Percentiles rank a stretch among this genome's conserved stretches.
These are phyloP conservation scores for Cotesia vestalis DNA, from an alignment of 1,140 invertebrate species.

Conservation along the genomic window DNA sequence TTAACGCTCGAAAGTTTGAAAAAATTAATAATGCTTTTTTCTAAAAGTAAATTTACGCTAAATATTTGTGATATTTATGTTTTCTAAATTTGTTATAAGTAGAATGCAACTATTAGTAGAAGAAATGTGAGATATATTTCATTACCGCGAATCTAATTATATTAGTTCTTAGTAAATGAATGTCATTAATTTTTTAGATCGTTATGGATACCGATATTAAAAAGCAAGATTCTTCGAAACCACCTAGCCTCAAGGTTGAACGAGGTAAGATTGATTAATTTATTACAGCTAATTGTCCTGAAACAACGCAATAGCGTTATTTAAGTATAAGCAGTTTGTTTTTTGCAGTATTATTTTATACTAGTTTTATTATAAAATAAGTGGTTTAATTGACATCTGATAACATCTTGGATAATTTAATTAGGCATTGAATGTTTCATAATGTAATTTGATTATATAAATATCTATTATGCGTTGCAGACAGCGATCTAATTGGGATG, in stretches of 20 bases:
- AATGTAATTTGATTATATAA: conserved; percentile 8
- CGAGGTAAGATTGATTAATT: conserved; percentile 15
- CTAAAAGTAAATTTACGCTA: no score
- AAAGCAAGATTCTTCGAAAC: conserved; percentile 9
- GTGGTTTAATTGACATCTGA: not conserved
- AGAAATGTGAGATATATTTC: not conserved
- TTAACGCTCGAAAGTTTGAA: no score
- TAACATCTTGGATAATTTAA: not conserved
- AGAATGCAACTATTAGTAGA: no score
- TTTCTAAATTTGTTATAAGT: no score
- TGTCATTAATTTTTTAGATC: not conserved
- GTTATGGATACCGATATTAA: conserved; percentile 15
- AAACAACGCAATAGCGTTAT: not conserved
- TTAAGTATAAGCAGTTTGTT: not conserved
- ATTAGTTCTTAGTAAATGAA: not conserved
- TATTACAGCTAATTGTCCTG: no score
- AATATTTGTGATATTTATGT: no score
- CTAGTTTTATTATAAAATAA: not conserved
- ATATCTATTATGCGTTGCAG: conserved; percentile 29
- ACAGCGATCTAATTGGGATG: conserved; percentile 47
- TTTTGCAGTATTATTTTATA: not conserved
- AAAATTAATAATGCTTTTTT: no score
- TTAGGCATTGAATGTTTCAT: conserved; percentile 6
- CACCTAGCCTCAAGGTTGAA: conserved; percentile 22
- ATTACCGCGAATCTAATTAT: not conserved